Percentiles rank a stretch among this genome's conserved stretches.
These are phyloP conservation scores for Catocala nupta DNA, from an alignment of 2,888 invertebrate genomes.

Conservation along the genomic window DNA sequence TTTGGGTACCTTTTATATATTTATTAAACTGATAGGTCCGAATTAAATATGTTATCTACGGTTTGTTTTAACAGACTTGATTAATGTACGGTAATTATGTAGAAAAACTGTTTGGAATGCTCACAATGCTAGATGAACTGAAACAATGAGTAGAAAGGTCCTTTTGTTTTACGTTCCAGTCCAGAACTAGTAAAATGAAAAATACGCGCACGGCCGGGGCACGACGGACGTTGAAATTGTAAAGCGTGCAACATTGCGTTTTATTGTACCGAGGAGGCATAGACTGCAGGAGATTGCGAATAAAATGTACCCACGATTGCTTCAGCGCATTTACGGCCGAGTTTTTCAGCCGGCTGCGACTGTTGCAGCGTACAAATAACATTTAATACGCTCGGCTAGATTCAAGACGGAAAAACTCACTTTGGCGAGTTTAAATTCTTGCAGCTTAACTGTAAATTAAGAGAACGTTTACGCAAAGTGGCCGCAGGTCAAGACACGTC, in stretches of 20 bases:
- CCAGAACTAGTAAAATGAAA: conserved; percentile 74
- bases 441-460: conserved; percentile 1
- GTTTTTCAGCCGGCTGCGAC: conserved; percentile 34
- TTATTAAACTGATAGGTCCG: background rate
- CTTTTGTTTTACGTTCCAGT: conserved; percentile 74
- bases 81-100: conserved; percentile 42
- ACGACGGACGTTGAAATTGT: conserved; percentile 71
- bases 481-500: conserved; percentile 22
- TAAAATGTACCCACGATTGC: conserved; percentile 58
- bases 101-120: conserved; percentile 40
- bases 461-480: conserved; percentile 12
- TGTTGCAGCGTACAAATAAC: conserved; percentile 29
- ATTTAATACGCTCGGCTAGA: conserved; percentile 26
- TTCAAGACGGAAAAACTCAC: conserved; percentile 5
- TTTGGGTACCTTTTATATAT: background rate
- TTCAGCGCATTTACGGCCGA: conserved; percentile 48
- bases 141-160: conserved; percentile 75
- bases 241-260: conserved; percentile 77
- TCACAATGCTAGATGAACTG: conserved; percentile 49
- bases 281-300: conserved; percentile 66
- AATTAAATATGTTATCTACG: conserved; percentile 7
- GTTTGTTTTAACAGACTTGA: conserved; percentile 23
- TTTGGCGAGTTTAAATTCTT: conserved; percentile 6
- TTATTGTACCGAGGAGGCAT: conserved; percentile 66
- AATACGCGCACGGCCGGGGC: conserved; percentile 69